Evolutionary conservation across 2,888 invertebrate genomes (phyloP), one percentile per base, ranked within the genome.

Genomic region (Alsophila aescularia): DNA sequence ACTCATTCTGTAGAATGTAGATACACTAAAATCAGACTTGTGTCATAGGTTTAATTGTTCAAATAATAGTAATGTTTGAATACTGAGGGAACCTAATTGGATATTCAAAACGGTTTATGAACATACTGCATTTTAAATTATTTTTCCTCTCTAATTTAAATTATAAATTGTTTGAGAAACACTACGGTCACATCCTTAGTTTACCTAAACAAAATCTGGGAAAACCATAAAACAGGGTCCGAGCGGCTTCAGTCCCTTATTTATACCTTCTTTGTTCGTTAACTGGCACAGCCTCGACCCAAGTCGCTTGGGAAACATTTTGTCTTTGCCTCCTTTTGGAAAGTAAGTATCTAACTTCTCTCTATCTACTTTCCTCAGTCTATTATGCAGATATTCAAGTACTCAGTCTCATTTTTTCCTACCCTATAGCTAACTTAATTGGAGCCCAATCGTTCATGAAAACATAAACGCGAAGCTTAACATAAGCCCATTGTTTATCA

Each of bases 201-300:
- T 42, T 18, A 15, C 41, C 18, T 31, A 41, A 35, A 52, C 18
- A 5, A 52, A 34, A 29, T 40, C 29, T 27, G 9, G 24, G 31
- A 29, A 52, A 42, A 37, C 29, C 29, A 53, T 48, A 32, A 53
- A 44, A 43, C 27, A 48, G 41, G 37, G 7, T 2, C 16, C 18
- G 24, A 41, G 35, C 15, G 42, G 21, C 48, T 29, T 52, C 14
- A 35, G 41, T 50, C 21, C 50, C 50, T 50, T 52, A n/a, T n/a
- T 50, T 56, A 27, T 49, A 43, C 47, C 45, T 29, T 52, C 51
- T 56, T 56, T 60, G 50, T 60, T 50, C 52, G 41, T 43, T 50
- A 50, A 56, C 47, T 58, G 40, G 58, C 52, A 42, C 34, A 58
- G 35, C 45, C 41, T 55, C 55, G 52, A 54, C 42, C 45, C 52